These are phyloP conservation scores for Eleutherodactylus coqui DNA, from an alignment of 2,797 vertebrate species.

Conservation along the genomic window DNA sequence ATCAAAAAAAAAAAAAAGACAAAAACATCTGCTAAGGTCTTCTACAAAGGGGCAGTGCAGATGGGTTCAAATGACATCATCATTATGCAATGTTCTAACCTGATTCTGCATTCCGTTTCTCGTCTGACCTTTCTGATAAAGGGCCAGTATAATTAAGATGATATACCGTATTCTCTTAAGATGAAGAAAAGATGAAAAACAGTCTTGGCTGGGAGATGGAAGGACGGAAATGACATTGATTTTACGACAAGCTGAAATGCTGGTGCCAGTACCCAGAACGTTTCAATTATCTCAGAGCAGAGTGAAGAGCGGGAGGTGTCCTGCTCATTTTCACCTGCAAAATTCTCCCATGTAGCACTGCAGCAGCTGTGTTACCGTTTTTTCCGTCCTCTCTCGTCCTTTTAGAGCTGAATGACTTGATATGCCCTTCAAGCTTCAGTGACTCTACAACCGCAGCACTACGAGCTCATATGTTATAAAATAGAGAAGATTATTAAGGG, in stretches of 20 bases:
- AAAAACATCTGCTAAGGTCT: not conserved
- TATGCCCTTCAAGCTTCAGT: conserved; percentile 60
- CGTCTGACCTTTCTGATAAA: conserved; percentile 59
- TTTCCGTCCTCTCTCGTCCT: conserved; percentile 51
- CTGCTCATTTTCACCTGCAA: conserved; percentile 55
- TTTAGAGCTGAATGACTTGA: conserved; percentile 44
- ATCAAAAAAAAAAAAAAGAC: not conserved
- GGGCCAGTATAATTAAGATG: conserved; percentile 82
- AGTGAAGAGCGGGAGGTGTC: conserved; percentile 55
- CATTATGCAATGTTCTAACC: conserved; percentile 33
- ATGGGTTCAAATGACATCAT: conserved; percentile 33
- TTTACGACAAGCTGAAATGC: conserved; percentile 92
- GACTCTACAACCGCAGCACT: conserved; percentile 40
- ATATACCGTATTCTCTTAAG: conserved; percentile 72
- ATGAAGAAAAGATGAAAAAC: conserved; percentile 75
- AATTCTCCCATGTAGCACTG: conserved; percentile 56
- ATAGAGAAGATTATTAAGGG: conserved; percentile 57
- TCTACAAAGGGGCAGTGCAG: not conserved
- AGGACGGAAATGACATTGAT: conserved; percentile 80
- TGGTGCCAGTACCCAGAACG: conserved; percentile 82
- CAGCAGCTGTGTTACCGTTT: conserved; percentile 51
- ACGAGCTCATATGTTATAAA: conserved; percentile 52
- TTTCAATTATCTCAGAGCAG: conserved; percentile 85
- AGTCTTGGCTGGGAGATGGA: conserved; percentile 64
- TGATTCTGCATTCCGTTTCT: conserved; percentile 47